Conservation (phyloP, 2,113 vertebrate species). For the Archilochus colubris region DNA sequence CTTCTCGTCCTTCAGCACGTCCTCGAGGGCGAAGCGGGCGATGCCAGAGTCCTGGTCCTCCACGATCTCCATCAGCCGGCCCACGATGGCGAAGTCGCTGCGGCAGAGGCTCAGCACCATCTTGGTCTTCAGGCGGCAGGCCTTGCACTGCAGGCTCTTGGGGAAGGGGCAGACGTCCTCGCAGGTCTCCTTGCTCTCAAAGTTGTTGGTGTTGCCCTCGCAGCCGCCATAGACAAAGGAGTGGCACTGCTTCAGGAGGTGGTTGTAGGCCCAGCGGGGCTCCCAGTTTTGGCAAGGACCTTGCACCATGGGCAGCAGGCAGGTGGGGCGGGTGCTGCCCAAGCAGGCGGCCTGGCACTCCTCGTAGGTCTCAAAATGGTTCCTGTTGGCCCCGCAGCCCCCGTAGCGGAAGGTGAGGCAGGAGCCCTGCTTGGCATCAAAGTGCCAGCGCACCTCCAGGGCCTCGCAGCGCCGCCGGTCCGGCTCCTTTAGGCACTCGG, state of each 20-base stretch:
- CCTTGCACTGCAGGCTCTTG: conserved; percentile 83
- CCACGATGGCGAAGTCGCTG: conserved; percentile 95
- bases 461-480: conserved; percentile 81
- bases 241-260: conserved; percentile 86
- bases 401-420: conserved; percentile 87
- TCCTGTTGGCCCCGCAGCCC: conserved; percentile 82
- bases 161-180: conserved; percentile 88
- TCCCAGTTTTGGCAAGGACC: conserved; percentile 92
- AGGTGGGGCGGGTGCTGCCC: conserved; percentile 79
- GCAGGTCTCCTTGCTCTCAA: conserved; percentile 86
- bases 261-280: conserved; percentile 92
- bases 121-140: conserved; percentile 86
- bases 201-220: conserved; percentile 92
- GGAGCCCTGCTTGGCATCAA: conserved; percentile 81
- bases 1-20: conserved; percentile 93
- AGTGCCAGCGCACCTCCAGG: conserved; percentile 88
- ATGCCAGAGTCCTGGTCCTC: conserved; percentile 91
- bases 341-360: conserved; percentile 87
- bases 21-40: conserved; percentile 88
- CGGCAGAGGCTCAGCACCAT: conserved; percentile 91
- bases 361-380: conserved; percentile 92
- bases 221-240: conserved; percentile 93
- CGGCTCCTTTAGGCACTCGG: conserved; percentile 85
- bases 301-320: conserved; percentile 89
- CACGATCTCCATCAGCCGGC: conserved; percentile 90